These are phyloP conservation scores for Oreortyx pictus DNA, from an alignment of 2,797 vertebrate genomes.

Conservation along the genomic window DNA sequence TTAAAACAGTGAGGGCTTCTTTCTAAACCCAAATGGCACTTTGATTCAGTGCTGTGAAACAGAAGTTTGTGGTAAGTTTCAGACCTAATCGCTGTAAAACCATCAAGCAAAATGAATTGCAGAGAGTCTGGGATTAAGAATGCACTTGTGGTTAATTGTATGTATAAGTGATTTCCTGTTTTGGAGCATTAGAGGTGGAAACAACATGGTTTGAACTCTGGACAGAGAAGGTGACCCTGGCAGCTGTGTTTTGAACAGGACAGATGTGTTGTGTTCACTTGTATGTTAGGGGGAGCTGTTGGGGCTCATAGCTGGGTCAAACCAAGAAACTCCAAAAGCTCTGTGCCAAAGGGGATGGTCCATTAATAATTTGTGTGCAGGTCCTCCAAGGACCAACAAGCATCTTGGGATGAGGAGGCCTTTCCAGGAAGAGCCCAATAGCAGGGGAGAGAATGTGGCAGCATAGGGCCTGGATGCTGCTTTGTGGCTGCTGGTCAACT, in stretches of 20 bases:
- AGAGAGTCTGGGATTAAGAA: neutral
- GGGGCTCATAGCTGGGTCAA: neutral
- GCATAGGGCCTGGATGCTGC: neutral
- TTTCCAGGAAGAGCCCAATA: conserved; percentile 9
- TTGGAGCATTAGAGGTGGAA: neutral
- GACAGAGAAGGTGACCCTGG: neutral
- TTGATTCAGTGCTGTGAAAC: neutral
- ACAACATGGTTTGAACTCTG: neutral
- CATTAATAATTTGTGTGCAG: neutral
- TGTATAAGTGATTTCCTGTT: neutral
- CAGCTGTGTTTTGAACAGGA: neutral
- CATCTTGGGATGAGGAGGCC: neutral
- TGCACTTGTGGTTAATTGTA: neutral
- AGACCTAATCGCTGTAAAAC: neutral
- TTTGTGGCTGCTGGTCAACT: neutral
- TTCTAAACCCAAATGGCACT: neutral
- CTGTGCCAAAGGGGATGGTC: neutral
- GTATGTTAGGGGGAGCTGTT: neutral
- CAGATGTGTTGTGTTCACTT: neutral
- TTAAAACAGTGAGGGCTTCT: neutral
- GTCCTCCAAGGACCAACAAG: conserved; percentile 11
- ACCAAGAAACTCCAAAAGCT: neutral
- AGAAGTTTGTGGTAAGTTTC: neutral
- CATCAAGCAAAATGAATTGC: neutral
- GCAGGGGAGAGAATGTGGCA: neutral